Base-by-base conservation (phyloP, 2,888 invertebrate genomes). In the Pristionchus arcanus region DNA sequence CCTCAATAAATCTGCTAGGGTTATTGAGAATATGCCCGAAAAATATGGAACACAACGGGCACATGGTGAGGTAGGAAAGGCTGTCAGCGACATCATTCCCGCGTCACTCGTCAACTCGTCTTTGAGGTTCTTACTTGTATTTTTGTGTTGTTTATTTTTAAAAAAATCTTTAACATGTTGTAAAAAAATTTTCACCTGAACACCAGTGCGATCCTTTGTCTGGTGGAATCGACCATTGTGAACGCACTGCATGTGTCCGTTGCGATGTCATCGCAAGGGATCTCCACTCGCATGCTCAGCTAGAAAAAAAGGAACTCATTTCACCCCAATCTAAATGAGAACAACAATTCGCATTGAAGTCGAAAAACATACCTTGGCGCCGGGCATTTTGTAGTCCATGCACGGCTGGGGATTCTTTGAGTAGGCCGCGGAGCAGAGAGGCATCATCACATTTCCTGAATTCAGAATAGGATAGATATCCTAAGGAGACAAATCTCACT, bases 111-210 rank as follows among this genome's bases (percentile, higher is more conserved):
- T n/a, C n/a, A n/a, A n/a, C n/a, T n/a, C n/a, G n/a, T n/a, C n/a
- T n/a, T n/a, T n/a, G n/a, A n/a, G n/a, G n/a, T n/a, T n/a, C n/a
- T n/a, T n/a, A n/a, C n/a, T n/a, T n/a, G n/a, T n/a, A n/a, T n/a
- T n/a, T n/a, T n/a, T n/a, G n/a, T n/a, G n/a, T n/a, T n/a, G n/a
- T n/a, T n/a, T n/a, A n/a, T n/a, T n/a, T n/a, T n/a, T n/a, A n/a
- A n/a, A n/a, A n/a, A n/a, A n/a, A n/a, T n/a, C n/a, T n/a, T n/a
- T n/a, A n/a, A n/a, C n/a, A n/a, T n/a, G n/a, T n/a, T n/a, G n/a
- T n/a, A n/a, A n/a, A n/a, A n/a, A n/a, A n/a, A n/a, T n/a, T 68
- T 5, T 68, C 77, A 83, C 83, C 53, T 83, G 83, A 83, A 83
- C 25, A 53, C 53, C 13, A 83, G 53, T 15, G n/a, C 83, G 28